phyloP scores from a whole-genome alignment of 2,797 vertebrate genomes.

The Hydrophis major region DNA sequence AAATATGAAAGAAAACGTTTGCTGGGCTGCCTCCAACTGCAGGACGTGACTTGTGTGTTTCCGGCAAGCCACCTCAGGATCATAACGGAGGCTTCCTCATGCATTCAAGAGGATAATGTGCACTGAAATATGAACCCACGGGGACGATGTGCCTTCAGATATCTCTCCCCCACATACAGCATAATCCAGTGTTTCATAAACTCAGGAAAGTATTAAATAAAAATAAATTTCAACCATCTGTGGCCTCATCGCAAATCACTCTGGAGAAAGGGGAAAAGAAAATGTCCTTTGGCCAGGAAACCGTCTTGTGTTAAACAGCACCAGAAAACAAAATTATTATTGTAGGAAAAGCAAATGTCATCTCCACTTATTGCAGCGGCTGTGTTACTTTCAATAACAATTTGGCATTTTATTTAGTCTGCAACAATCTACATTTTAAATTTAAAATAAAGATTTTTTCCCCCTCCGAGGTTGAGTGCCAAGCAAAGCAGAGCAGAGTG shows the following conservation, averaged over 20 bases:
- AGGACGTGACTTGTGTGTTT: constrained; percentile 50
- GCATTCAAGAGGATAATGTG: constrained; percentile 63
- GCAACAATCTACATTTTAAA: constrained; percentile 86
- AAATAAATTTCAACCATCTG: constrained; percentile 71
- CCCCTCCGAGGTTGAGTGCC: constrained; percentile 83
- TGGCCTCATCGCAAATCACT: constrained; percentile 68
- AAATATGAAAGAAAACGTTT: constrained; percentile 49
- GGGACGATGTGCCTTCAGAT: constrained; percentile 58
- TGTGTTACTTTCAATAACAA: constrained; percentile 84
- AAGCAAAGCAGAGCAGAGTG: constrained; percentile 82
- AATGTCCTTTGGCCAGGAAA: constrained; percentile 70
- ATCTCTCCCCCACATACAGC: constrained; percentile 63
- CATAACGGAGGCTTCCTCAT: constrained; percentile 65
- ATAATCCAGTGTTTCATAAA: constrained; percentile 66
- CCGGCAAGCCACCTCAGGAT: constrained; percentile 50
- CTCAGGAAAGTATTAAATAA: constrained; percentile 71
- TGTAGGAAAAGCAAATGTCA: constrained; percentile 76
- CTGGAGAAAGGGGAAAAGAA: constrained; percentile 50
- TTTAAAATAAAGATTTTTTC: constrained; percentile 82
- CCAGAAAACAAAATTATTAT: constrained; percentile 76
- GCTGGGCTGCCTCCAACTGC: constrained; percentile 45
- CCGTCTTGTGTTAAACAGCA: constrained; percentile 72
- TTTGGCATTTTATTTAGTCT: constrained; percentile 84
- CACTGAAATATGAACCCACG: constrained; percentile 61
- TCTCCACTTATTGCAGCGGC: constrained; percentile 79